Conservation (phyloP, 2,113 vertebrate species). For the Podarcis raffonei region DNA sequence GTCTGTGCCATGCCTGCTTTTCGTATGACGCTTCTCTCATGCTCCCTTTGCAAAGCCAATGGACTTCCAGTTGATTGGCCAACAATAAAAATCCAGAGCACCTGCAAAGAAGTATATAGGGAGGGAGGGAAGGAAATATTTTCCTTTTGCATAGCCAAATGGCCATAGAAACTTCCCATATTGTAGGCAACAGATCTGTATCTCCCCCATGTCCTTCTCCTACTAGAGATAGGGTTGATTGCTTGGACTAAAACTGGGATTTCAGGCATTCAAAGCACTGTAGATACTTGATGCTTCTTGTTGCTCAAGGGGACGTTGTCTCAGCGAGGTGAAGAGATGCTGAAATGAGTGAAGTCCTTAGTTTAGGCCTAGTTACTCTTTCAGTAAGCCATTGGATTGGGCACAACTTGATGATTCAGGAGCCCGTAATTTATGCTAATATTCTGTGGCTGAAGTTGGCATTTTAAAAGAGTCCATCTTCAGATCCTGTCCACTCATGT, state of each 20-base stretch:
- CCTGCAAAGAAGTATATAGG: neutral
- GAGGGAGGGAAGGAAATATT: too few species aligned
- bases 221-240: neutral
- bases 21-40: neutral
- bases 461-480: neutral
- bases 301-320: neutral
- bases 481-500: neutral
- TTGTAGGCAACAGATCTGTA: neutral
- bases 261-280: neutral
- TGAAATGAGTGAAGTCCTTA: neutral
- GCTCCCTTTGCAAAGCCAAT: neutral
- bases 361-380: neutral
- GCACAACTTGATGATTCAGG: neutral
- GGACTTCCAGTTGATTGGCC: neutral
- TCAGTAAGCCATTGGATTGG: neutral
- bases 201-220: neutral
- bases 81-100: neutral
- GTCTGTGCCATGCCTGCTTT: neutral
- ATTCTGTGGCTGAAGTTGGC: neutral
- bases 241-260: neutral
- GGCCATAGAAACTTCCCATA: accelerated
- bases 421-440: neutral
- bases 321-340: neutral
- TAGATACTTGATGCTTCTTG: neutral
- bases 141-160: accelerated